These are phyloP conservation scores for Oryzias javanicus DNA, from an alignment of 2,113 vertebrate genomes.

Conservation along the genomic window DNA sequence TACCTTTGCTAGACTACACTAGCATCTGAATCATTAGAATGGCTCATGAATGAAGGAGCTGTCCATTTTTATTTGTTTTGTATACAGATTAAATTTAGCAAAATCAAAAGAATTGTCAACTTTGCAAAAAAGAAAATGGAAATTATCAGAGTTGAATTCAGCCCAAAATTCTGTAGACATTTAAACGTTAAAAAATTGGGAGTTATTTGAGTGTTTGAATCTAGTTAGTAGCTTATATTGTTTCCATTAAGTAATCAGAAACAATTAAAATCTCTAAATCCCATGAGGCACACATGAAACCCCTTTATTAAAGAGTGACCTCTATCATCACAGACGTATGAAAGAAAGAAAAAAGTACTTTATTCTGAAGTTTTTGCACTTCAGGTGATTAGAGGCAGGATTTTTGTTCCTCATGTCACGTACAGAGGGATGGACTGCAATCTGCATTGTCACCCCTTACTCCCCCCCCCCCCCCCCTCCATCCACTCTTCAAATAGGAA, in stretches of 20 bases:
- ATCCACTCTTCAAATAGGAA: conserved; percentile 72
- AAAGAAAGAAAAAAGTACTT: conserved; percentile 16
- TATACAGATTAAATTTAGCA: too few species aligned
- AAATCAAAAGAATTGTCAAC: too few species aligned
- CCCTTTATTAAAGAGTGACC: conserved; percentile 53
- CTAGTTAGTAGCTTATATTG: not conserved
- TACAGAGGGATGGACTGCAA: conserved; percentile 72
- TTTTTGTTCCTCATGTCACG: conserved; percentile 65
- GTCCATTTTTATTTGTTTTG: too few species aligned
- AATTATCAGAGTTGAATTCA: too few species aligned
- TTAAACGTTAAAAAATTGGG: too few species aligned
- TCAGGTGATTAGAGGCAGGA: conserved; percentile 62
- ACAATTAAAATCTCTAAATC: conserved; percentile 47
- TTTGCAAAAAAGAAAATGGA: too few species aligned
- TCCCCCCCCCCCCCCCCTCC: not conserved
- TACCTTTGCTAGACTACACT: too few species aligned
- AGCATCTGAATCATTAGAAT: too few species aligned
- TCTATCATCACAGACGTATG: conserved; percentile 37
- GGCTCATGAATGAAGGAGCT: too few species aligned
- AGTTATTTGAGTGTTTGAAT: too few species aligned
- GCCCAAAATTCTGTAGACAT: too few species aligned
- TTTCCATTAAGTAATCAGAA: conserved; percentile 37
- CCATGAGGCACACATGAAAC: conserved; percentile 35
- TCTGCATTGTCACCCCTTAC: conserved; percentile 58
- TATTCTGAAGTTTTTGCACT: conserved; percentile 25